A percentile compares a stretch with the other conserved stretches of the same genome.
phyloP scores from a whole-genome alignment of 2,888 invertebrate species.

The Ochropleura leucogaster region DNA sequence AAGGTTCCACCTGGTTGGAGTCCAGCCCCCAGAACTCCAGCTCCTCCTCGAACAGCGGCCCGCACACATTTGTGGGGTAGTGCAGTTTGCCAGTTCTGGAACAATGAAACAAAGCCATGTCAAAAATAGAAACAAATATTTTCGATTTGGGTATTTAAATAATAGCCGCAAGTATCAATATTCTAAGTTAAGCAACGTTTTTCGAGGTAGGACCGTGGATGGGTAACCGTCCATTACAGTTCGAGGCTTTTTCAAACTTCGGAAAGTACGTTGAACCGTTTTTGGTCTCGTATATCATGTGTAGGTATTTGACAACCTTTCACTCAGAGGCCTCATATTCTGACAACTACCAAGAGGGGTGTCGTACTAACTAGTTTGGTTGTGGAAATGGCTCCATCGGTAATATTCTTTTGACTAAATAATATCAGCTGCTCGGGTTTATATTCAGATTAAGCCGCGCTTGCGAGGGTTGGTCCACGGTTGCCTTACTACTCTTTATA shows the following conservation, averaged over 20 bases:
- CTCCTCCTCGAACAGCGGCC: constrained; percentile 98
- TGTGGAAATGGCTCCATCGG: neutral
- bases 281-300: neutral
- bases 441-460: too few species aligned
- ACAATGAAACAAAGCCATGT: constrained; percentile 40
- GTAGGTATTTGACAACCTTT: neutral
- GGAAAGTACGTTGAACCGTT: too few species aligned
- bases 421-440: too few species aligned
- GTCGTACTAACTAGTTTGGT: neutral
- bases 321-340: neutral
- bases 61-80: constrained; percentile 99
- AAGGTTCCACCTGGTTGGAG: constrained; percentile 99
- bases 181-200: neutral
- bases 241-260: neutral
- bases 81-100: constrained; percentile 97
- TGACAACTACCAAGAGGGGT: neutral
- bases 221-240: neutral
- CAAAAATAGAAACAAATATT: neutral
- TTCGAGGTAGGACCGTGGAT: neutral
- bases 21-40: constrained; percentile 99
- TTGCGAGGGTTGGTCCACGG: too few species aligned
- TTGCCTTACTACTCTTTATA: too few species aligned
- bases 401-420: neutral
- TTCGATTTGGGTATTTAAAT: neutral
- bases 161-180: neutral